phyloP scores from a whole-genome alignment of 2,888 invertebrate genomes.

The Griposia aprilina region DNA sequence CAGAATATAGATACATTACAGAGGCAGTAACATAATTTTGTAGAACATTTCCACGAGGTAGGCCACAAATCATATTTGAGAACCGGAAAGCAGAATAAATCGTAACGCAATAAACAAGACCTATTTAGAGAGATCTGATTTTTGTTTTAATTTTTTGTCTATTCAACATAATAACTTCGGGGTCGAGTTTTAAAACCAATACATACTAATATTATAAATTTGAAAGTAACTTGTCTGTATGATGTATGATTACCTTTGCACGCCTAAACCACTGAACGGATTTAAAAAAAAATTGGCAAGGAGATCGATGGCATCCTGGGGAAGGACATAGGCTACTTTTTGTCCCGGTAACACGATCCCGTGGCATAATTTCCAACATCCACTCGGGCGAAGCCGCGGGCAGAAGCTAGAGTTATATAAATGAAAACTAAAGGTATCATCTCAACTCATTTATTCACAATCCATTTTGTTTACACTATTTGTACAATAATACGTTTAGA shows the following conservation, averaged over 20 bases:
- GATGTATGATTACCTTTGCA: too few relatives aligned
- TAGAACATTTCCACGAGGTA: background rate
- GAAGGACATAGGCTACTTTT: too few relatives aligned
- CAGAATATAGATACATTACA: background rate
- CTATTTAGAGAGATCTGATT: background rate
- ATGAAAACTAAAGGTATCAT: conserved; percentile 26
- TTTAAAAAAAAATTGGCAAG: too few relatives aligned
- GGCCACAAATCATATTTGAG: background rate
- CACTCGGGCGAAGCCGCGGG: too few relatives aligned
- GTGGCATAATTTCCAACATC: too few relatives aligned
- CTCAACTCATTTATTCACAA: conserved; percentile 74
- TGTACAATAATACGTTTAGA: conserved; percentile 65
- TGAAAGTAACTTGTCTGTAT: too few relatives aligned
- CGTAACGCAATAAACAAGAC: background rate
- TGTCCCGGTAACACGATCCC: too few relatives aligned
- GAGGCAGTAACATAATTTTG: background rate
- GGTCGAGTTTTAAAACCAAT: background rate
- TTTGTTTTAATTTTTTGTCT: background rate
- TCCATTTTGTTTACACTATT: conserved; percentile 65
- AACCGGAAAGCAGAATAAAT: background rate
- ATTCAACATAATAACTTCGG: background rate
- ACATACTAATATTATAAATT: too few relatives aligned
- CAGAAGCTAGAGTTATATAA: background rate
- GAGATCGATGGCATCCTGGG: too few relatives aligned
- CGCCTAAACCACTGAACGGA: too few relatives aligned